phyloP scores from a whole-genome alignment of 2,888 invertebrate genomes.

The Zygaena filipendulae region DNA sequence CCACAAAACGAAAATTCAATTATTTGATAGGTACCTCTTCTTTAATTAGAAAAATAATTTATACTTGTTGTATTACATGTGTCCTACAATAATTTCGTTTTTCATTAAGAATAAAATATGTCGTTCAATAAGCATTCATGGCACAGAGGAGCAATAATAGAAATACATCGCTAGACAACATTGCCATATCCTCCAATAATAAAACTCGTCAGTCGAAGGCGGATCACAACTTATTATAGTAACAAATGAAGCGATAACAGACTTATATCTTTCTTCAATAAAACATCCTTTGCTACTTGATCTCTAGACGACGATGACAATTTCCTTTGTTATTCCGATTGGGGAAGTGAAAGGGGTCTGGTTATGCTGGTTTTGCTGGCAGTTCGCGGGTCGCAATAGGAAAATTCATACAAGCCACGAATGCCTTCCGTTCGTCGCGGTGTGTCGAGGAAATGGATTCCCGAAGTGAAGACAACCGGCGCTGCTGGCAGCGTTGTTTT shows the following conservation, averaged over 20 bases:
- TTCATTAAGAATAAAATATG: no score
- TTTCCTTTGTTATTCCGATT: no score
- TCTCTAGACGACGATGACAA: no score
- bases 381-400: no score
- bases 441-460: constrained; percentile 47
- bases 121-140: no score
- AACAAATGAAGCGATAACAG: constrained; percentile 45
- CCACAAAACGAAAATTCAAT: no score
- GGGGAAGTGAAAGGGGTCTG: constrained; percentile 25
- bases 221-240: constrained; percentile 44
- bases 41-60: no score
- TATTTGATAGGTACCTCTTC: no score
- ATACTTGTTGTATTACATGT: no score
- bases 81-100: no score
- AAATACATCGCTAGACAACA: no score
- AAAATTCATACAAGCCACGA: constrained; percentile 45
- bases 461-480: constrained; percentile 29
- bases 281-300: constrained; percentile 24
- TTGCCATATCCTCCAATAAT: constrained; percentile 34
- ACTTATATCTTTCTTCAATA: constrained; percentile 30
- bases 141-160: no score
- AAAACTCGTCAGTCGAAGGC: constrained; percentile 35
- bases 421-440: constrained; percentile 37
- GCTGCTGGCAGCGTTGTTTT: constrained; percentile 25
- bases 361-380: constrained; percentile 23